Evolutionary conservation across 1,140 invertebrate species (phyloP), one percentile per base, ranked within the genome.

Genomic region (Macrobrachium nipponense): DNA sequence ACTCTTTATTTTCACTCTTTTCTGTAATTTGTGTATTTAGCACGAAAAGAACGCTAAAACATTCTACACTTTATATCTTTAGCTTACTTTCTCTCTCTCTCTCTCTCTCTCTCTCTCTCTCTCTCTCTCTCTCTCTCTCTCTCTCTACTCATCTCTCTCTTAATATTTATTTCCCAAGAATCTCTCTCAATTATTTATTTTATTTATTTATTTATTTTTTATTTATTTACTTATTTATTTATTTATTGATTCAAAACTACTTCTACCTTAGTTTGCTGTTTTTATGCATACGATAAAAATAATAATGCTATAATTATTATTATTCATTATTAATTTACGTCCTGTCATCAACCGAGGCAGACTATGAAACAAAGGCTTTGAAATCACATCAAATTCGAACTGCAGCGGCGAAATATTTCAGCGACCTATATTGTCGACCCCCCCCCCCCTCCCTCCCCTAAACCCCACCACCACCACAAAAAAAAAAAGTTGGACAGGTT

Each of bases 71-170:
- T 11, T 60, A 51, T 80, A 51, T 80, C 17, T 80, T 51, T 80
- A 11, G 72, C 43, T 80, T n/a, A 70, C 58, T 80, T 11, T 83
- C 82, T 83, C 82, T 64, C 64, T 83, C 68, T 78, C 68, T 72
- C 68, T 73, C 82, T 83, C 82, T 83, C 82, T 83, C 70, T 83
- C 68, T 78, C 68, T 72, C 68, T 83, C 82, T 78, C 82, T 83
- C 44, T 72, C 23, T 23, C 23, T 75, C 15, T 70, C 44, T 23
- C 51, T 70, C 43, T 78, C 66, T 75, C 70, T 83, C 36, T 77
- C 70, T 60, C 59, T 61, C 23, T 76, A 44, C 44, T 43, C 60
- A 17, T 73, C 44, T 20, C 60, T 44, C 61, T 59, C 61, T 44
- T 77, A 18, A n/a, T 75, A 20, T n/a, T 51, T 84, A 18, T 77